Evolutionary conservation across 2,888 invertebrate species (phyloP).

Genomic region (Venusia cambrica): DNA sequence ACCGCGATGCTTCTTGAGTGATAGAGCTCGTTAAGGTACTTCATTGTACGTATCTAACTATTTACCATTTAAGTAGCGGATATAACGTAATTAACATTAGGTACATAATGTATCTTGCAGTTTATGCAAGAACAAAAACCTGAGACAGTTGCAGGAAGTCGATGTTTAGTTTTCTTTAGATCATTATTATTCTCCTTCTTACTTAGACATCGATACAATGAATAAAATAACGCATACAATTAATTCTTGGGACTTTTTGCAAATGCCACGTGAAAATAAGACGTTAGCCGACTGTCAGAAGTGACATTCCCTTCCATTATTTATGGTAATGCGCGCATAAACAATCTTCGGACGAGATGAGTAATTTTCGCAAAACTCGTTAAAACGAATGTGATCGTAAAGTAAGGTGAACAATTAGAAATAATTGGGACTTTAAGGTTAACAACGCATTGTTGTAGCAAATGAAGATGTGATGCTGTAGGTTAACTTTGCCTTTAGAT

Average conservation of each 20-base stretch:
- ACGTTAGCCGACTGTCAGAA: constrained; percentile 23
- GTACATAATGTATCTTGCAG: constrained; percentile 11
- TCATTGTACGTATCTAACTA: too few relatives aligned
- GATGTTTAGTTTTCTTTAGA: constrained; percentile 12
- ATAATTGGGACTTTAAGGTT: constrained; percentile 45
- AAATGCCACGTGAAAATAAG: constrained; percentile 16
- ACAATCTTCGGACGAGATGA: constrained; percentile 25
- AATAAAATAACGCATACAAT: neutral
- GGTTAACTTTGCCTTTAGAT: too few relatives aligned
- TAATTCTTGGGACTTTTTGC: constrained; percentile 16
- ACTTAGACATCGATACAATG: constrained; percentile 8
- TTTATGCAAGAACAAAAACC: constrained; percentile 17
- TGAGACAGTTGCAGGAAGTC: constrained; percentile 8
- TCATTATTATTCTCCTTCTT: constrained; percentile 12
- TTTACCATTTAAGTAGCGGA: constrained; percentile 6
- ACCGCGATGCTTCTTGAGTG: too few relatives aligned
- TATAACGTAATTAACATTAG: constrained; percentile 8
- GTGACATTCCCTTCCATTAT: constrained; percentile 25
- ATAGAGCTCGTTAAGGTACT: too few relatives aligned
- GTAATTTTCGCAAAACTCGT: constrained; percentile 30
- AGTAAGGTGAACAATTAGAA: constrained; percentile 53
- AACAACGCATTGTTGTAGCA: constrained; percentile 51
- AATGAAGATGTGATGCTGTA: constrained; percentile 46
- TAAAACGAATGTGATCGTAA: constrained; percentile 25
- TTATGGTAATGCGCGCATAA: constrained; percentile 34